Evolutionary conservation across 2,113 vertebrate genomes (phyloP).

Genomic region (Aptenodytes patagonicus): DNA sequence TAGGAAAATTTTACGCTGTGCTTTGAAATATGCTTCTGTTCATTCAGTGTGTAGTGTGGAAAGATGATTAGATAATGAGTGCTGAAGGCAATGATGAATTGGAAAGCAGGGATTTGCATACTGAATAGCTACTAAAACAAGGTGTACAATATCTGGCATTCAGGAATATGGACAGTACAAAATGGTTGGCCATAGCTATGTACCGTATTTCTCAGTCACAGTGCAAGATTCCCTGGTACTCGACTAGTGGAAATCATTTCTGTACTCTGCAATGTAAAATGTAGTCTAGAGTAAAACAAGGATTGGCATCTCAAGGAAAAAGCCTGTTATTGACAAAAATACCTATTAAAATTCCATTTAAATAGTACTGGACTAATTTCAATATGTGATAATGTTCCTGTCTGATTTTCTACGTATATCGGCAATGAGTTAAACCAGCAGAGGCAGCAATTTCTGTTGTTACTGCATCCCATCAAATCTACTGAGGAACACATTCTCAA

Average conservation of each 20-base stretch:
- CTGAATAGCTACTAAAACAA: slow-evolving; percentile 10
- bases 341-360: neutral
- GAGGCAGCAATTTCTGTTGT: neutral
- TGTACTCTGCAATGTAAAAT: neutral
- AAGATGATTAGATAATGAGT: slow-evolving; percentile 39
- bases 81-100: slow-evolving; percentile 35
- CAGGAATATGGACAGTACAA: neutral
- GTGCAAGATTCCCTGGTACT: neutral
- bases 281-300: neutral
- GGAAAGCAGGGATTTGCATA: slow-evolving; percentile 34
- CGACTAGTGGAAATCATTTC: neutral
- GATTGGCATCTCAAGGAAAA: neutral
- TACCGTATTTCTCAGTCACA: neutral
- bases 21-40: slow-evolving; percentile 35
- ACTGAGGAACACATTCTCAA: neutral
- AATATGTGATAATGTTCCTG: neutral
- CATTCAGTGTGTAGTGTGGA: neutral
- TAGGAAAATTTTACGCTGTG: neutral
- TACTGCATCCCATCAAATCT: neutral
- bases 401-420: neutral
- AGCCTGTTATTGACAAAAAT: neutral
- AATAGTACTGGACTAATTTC: neutral
- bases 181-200: neutral
- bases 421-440: neutral
- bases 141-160: neutral